These are phyloP conservation scores for Spisula subtruncata DNA, from an alignment of 2,888 invertebrate species.

Conservation along the genomic window DNA sequence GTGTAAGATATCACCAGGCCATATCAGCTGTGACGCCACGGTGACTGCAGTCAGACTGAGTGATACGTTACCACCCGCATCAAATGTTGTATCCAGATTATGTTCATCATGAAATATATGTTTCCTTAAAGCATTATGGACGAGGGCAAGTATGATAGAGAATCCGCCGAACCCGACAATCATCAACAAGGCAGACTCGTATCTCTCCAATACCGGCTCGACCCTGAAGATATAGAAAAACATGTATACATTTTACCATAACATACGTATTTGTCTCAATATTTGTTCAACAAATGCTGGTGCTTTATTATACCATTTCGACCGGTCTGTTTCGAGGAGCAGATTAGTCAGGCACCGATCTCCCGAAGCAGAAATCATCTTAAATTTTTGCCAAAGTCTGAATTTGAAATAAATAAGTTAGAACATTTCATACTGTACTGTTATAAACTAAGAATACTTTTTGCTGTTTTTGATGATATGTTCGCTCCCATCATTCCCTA, in stretches of 20 bases:
- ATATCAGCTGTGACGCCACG: conserved; percentile 84
- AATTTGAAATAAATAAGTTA: too few relatives aligned
- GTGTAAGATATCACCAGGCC: conserved; percentile 85
- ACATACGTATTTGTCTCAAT: too few relatives aligned
- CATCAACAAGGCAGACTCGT: conserved; percentile 83
- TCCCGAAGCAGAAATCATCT: too few relatives aligned
- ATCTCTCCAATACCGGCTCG: conserved; percentile 79
- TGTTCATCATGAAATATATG: conserved; percentile 84
- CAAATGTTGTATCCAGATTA: conserved; percentile 85
- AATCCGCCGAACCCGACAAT: conserved; percentile 84
- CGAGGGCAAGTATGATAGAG: conserved; percentile 82
- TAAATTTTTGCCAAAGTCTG: too few relatives aligned
- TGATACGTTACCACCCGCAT: conserved; percentile 85
- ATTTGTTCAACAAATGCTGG: too few relatives aligned
- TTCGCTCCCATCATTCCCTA: too few relatives aligned
- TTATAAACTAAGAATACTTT: too few relatives aligned
- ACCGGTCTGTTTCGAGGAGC: too few relatives aligned
- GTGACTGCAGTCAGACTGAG: conserved; percentile 84
- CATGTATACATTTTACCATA: not conserved
- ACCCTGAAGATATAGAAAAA: conserved; percentile 72
- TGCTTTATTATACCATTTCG: too few relatives aligned
- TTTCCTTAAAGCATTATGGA: conserved; percentile 83
- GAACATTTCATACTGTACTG: too few relatives aligned
- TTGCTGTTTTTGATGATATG: too few relatives aligned
- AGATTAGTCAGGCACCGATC: too few relatives aligned